Evolutionary conservation across 1,140 invertebrate genomes (phyloP).

Genomic region (Drosophila tropicalis): DNA sequence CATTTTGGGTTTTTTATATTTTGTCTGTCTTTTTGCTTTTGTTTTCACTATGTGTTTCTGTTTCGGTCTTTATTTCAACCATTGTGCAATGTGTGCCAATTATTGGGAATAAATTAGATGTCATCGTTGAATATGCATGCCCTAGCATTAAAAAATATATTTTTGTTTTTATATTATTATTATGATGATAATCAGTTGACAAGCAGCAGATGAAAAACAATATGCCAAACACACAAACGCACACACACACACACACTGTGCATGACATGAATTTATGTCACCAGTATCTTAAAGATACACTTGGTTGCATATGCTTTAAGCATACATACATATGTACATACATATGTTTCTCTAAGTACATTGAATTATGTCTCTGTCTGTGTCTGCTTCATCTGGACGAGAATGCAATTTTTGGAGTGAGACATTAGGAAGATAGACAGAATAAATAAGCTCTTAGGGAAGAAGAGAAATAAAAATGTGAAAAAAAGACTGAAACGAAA

Average conservation of each 20-base stretch:
- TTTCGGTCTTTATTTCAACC: conserved; percentile 16
- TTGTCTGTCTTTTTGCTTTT: conserved; percentile 1
- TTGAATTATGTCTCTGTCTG: background rate
- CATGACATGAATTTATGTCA: conserved; percentile 40
- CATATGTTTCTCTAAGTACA: conserved; percentile 1
- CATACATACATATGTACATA: conserved; percentile 18
- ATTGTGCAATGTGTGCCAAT: conserved; percentile 77
- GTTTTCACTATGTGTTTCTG: conserved; percentile 17
- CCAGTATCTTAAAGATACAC: conserved; percentile 44
- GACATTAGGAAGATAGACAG: background rate
- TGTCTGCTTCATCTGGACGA: background rate
- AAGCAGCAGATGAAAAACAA: conserved; percentile 25
- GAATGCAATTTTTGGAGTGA: background rate
- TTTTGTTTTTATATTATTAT: conserved; percentile 16
- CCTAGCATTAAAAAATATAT: conserved; percentile 7
- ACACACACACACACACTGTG: background rate
- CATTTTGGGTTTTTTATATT: conserved; percentile 33
- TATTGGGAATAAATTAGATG: conserved; percentile 71
- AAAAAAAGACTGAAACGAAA: background rate
- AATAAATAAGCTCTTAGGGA: background rate
- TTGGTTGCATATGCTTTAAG: conserved; percentile 27
- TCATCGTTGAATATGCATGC: conserved; percentile 65
- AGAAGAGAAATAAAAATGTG: too few species aligned
- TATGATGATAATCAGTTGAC: conserved; percentile 47
- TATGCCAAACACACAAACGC: conserved; percentile 11